Evolutionary conservation across 2,888 invertebrate genomes (phyloP).

Genomic region (Apotomis betuletana): DNA sequence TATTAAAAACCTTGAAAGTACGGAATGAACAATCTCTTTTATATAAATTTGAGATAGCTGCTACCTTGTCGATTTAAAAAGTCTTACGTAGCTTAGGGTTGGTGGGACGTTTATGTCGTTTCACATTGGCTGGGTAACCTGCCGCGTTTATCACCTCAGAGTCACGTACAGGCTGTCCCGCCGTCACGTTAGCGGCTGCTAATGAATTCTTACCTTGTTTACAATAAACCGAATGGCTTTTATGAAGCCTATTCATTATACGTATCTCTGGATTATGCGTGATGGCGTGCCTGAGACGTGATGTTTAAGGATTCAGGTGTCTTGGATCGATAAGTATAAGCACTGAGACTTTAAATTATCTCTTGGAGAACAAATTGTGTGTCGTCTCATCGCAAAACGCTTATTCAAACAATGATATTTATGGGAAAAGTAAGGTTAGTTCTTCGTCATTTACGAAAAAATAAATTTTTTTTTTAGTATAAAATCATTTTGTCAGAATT

Average conservation of each 20-base stretch:
- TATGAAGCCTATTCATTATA: conserved; percentile 71
- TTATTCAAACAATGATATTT: too few species aligned
- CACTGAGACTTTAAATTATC: conserved; percentile 1
- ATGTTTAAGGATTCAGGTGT: conserved; percentile 62
- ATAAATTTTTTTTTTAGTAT: too few species aligned
- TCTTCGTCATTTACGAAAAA: too few species aligned
- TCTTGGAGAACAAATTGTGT: background rate
- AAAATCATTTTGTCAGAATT: too few species aligned
- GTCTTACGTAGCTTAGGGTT: background rate
- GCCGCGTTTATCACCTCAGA: conserved; percentile 62
- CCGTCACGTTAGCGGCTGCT: conserved; percentile 57
- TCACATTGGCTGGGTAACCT: background rate
- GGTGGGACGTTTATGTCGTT: background rate
- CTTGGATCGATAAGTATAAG: conserved; percentile 34
- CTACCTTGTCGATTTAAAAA: conserved; percentile 4
- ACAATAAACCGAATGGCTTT: conserved; percentile 76
- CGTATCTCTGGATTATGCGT: conserved; percentile 70
- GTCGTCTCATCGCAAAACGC: background rate
- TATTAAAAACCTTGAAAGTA: conserved; percentile 41
- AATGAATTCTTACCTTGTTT: conserved; percentile 78
- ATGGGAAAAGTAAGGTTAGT: too few species aligned
- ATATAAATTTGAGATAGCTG: conserved; percentile 40
- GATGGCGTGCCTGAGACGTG: conserved; percentile 67
- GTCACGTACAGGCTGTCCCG: conserved; percentile 66
- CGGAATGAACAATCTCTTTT: conserved; percentile 40